These are phyloP conservation scores for Celastrina argiolus DNA, from an alignment of 2,888 invertebrate species.

Conservation along the genomic window DNA sequence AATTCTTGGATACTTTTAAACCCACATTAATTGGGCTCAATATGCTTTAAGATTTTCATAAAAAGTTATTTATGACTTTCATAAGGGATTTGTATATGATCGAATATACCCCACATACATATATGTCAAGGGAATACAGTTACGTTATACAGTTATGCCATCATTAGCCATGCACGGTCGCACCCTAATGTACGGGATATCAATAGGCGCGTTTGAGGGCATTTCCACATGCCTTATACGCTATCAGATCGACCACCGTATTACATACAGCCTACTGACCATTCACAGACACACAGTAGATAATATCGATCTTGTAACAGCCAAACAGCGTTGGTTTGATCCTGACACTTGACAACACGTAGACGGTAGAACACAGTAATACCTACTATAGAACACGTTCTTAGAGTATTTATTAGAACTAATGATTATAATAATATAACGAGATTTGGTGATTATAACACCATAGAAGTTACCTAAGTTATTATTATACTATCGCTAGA, in stretches of 20 bases:
- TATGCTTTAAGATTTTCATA: neutral
- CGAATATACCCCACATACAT: neutral
- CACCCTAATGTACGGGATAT: slow-evolving; percentile 18
- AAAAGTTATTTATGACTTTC: neutral
- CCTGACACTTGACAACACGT: neutral
- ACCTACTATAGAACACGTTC: no score
- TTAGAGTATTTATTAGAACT: neutral
- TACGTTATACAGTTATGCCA: slow-evolving; percentile 11
- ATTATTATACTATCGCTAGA: neutral
- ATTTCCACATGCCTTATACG: slow-evolving; percentile 17
- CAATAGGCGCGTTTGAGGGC: slow-evolving; percentile 9
- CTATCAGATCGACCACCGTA: neutral
- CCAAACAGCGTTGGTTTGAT: neutral
- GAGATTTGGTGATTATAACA: neutral
- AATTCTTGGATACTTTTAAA: neutral
- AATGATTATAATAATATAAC: no score
- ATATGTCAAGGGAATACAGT: slow-evolving; percentile 6
- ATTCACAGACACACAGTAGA: slow-evolving; percentile 1
- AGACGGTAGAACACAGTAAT: no score
- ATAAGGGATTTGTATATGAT: neutral
- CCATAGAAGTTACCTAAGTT: neutral
- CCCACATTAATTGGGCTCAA: neutral
- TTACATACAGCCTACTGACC: neutral
- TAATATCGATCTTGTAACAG: slow-evolving; percentile 5
- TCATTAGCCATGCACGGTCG: slow-evolving; percentile 11